Evolutionary conservation across 2,113 vertebrate genomes (phyloP).

Genomic region (Grantiella picta): DNA sequence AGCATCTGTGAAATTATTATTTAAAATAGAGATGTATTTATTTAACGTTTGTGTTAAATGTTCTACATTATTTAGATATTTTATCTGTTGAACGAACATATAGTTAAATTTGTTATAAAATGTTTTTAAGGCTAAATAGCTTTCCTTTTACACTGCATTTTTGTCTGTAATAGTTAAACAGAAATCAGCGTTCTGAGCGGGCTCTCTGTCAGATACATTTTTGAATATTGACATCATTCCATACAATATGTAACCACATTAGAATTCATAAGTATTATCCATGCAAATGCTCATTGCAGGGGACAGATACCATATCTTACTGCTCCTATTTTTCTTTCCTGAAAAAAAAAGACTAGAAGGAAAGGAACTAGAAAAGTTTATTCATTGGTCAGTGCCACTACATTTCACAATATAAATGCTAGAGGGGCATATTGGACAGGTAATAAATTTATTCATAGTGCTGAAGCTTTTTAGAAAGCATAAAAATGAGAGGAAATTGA

Average conservation of each 20-base stretch:
- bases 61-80: not conserved
- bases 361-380: not conserved
- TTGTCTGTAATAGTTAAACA: not conserved
- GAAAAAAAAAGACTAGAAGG: not conserved
- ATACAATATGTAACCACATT: not conserved
- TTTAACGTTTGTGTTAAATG: not conserved
- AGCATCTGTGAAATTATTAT: not conserved
- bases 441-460: constrained; percentile 17
- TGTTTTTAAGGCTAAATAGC: not conserved
- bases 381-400: not conserved
- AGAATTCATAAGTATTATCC: constrained; percentile 12
- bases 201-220: not conserved
- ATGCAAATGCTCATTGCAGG: not conserved
- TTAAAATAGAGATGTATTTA: not conserved
- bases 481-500: constrained; percentile 20
- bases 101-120: not conserved
- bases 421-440: not conserved
- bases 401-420: not conserved
- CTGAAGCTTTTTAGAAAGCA: not conserved
- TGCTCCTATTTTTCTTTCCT: not conserved
- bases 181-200: not conserved
- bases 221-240: not conserved
- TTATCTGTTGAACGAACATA: not conserved
- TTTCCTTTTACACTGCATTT: not conserved
- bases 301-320: not conserved